Base-by-base conservation (phyloP, 2,797 vertebrate species). In the Hippoglossus hippoglossus region DNA sequence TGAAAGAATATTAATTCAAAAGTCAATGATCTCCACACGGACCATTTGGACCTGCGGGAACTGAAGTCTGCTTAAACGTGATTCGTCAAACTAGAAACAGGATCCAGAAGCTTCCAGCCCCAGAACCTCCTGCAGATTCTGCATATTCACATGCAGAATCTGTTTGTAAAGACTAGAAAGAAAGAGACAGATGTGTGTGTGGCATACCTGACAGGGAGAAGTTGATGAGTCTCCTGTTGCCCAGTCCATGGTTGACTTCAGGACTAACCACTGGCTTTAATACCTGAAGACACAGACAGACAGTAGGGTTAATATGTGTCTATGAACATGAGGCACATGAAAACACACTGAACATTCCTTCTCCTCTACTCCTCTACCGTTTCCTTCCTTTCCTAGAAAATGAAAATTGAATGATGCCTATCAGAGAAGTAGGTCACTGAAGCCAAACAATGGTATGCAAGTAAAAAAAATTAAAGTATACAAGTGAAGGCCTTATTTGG, bases 211-310 rank as follows among this genome's bases (percentile, higher is more conserved):
- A 98, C 79, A 99, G 88, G 15, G 96, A 96, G 85, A 99, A 99
- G 89, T 96, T 99, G 91, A 99, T 97, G 79, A 99, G 92, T 51
- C 98, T 96, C 71, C 98, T 95, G 87, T 92, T 97, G 84, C 96
- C 96, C 84, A 95, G 94, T 52, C 93, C 94, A 71, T 95, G 95
- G 75, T 90, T 90, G 41, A 94, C 94, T 67, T 98, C 97, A 70
- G 96, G 96, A 82, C 89, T 94, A 71, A 95, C 94, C 84, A 96
- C 93, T 21, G 94, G 96, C 94, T 99, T 99, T 88, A 97, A 94
- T 70, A 97, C 92, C 98, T 99, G 91, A 44, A 81, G 47, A 77
- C 59, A 83, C 59, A 88, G 88, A 80, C 56, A 85, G 22, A 77
- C 31, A 63, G 3, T 49, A 39, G 8, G 60, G 16, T 46, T 58